A percentile compares a stretch with the other conserved stretches of the same genome.
These are phyloP conservation scores for Leptinotarsa lineolata DNA, from an alignment of 1,140 invertebrate genomes.

Conservation along the genomic window DNA sequence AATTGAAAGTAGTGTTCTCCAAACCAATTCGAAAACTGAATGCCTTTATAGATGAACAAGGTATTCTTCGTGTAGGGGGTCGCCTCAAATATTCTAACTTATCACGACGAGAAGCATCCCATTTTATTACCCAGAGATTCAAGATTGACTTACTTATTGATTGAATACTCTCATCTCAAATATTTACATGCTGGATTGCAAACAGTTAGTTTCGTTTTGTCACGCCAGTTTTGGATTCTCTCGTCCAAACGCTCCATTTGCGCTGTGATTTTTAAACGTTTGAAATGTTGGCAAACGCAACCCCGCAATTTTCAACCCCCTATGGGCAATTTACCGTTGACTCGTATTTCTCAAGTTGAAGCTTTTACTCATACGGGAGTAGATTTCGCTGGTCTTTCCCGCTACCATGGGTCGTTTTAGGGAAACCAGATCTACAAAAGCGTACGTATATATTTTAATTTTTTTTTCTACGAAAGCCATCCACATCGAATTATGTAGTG, in stretches of 20 bases:
- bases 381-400: slow-evolving; percentile 23
- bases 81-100: slow-evolving; percentile 20
- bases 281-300: slow-evolving; percentile 23
- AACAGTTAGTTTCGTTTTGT: too few relatives aligned
- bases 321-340: too few relatives aligned
- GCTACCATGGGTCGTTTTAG: not conserved
- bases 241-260: slow-evolving; percentile 9
- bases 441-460: slow-evolving; percentile 23
- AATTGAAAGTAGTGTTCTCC: slow-evolving; percentile 7
- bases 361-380: slow-evolving; percentile 41
- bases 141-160: slow-evolving; percentile 21
- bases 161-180: slow-evolving; percentile 12
- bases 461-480: too few relatives aligned
- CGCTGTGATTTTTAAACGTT: slow-evolving; percentile 1
- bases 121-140: too few relatives aligned
- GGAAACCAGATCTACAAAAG: not conserved
- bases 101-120: slow-evolving; percentile 16
- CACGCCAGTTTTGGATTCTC: too few relatives aligned
- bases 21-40: slow-evolving; percentile 16
- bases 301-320: slow-evolving; percentile 21
- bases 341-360: slow-evolving; percentile 40
- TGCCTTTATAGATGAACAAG: slow-evolving; percentile 9
- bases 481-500: too few relatives aligned
- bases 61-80: too few relatives aligned
- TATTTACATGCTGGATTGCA: slow-evolving; percentile 38